Evolutionary conservation across 2,113 vertebrate genomes (phyloP).

Genomic region (Chunga burmeisteri): DNA sequence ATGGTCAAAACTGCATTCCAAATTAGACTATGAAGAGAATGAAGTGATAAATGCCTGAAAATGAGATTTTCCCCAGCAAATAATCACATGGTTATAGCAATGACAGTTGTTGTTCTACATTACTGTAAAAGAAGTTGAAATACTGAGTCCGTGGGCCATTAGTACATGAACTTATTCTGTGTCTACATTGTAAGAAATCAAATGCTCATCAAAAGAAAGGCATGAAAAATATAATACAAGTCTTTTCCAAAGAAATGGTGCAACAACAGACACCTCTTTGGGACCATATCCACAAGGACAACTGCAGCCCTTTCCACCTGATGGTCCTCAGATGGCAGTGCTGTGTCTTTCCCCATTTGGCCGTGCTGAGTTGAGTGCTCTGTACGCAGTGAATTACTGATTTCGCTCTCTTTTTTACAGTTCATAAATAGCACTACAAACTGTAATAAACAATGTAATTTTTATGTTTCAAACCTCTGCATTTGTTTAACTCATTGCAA

Average conservation of each 20-base stretch:
- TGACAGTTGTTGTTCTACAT: background rate
- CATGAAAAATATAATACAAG: background rate
- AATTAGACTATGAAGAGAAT: background rate
- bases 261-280: background rate
- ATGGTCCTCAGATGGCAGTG: background rate
- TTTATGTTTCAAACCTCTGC: background rate
- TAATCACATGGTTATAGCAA: background rate
- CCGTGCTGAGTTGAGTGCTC: background rate
- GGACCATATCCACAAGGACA: background rate
- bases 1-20: background rate
- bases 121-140: background rate
- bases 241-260: background rate
- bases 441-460: background rate
- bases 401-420: background rate
- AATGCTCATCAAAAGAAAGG: conserved; percentile 13
- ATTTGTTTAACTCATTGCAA: conserved; percentile 27
- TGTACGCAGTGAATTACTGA: background rate
- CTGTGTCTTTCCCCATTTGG: background rate
- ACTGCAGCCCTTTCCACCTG: background rate
- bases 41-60: background rate
- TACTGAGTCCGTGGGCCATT: background rate
- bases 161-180: background rate
- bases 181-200: conserved; percentile 2
- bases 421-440: background rate
- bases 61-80: background rate